Evolutionary conservation across 2,797 vertebrate genomes (phyloP), one percentile per base, ranked within the genome.

Genomic region (Diplodus puntazzo): DNA sequence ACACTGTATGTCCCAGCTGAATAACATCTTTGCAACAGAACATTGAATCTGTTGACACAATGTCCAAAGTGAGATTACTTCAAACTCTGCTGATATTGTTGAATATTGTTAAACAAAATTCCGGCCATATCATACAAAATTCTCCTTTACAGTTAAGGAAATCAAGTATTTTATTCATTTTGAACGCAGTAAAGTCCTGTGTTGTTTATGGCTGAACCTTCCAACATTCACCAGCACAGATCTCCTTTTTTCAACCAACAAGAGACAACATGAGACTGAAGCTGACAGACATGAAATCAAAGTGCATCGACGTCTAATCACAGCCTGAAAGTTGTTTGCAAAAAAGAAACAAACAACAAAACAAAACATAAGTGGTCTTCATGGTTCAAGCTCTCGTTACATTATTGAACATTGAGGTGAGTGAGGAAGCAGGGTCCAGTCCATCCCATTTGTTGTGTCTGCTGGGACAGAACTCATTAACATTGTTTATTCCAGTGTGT

Each of bases 301-400:
- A 94, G 91, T 94, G 90, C 91, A 86, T 77, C n/a, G 21, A 81
- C 77, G 57, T 75, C 71, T 73, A 87, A 82, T 83, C 68, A 90
- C 77, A 79, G 62, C 66, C 45, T 79, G 48, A 77, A 84, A 18
- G 55, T 78, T 72, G 63, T 54, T 53, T 72, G 34, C 8, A 39
- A 23, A 85, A 58, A 66, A 76, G 16, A 39, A 48, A 63, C 63
- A 75, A 50, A 42, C 46, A 71, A 12, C 64, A 72, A 80, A 73
- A 59, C 12, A 11, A 34, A 55, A 43, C 42, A 10, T 11, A 76
- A 89, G 87, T 82, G 78, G 80, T 84, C n/a, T 66, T 87, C 57
- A 52, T 63, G 74, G 71, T 85, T 87, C 71, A 75, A 83, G 69
- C 77, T 34, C 23, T 80, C n/a, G 4, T 69, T 75, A n/a, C 48